phyloP scores from a whole-genome alignment of 2,113 vertebrate genomes.

The mouse (Mus musculus) region GRCm39 chrX:37542001-37542500 shows the following conservation, averaged over 20 bases:
- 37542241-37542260: too few relatives aligned
- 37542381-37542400: not conserved
- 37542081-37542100: not conserved
- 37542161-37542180: too few relatives aligned
- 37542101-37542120: too few relatives aligned
- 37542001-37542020: not conserved
- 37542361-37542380: not conserved
- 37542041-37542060: conserved; percentile 41
- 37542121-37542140: too few relatives aligned
- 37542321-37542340: not conserved
- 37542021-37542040: not conserved
- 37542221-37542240: too few relatives aligned
- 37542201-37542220: too few relatives aligned
- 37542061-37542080: conserved; percentile 7
- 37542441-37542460: not conserved
- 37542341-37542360: not conserved
- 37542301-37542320: conserved; percentile 29
- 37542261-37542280: conserved; percentile 41
- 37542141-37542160: too few relatives aligned
- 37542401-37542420: not conserved
- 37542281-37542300: not conserved
- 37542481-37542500: not conserved
- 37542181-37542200: too few relatives aligned
- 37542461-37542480: not conserved
- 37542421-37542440: not conserved